Evolutionary conservation across 2,797 vertebrate species (phyloP).

Genomic region (Bovichtus diacanthus): DNA sequence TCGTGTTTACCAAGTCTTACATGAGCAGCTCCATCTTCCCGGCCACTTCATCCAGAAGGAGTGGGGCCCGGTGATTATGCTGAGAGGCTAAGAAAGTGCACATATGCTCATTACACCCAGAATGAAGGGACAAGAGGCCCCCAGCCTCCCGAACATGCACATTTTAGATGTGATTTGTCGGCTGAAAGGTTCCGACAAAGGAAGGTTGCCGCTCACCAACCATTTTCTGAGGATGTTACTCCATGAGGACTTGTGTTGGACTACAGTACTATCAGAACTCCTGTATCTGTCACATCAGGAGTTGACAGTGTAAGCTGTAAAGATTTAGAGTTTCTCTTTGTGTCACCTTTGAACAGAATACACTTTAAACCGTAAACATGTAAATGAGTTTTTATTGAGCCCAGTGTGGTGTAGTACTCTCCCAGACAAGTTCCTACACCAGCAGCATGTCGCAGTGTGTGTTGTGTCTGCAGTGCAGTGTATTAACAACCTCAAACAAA

Average conservation of each 20-base stretch:
- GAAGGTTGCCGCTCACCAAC: not conserved
- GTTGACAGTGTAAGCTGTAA: not conserved
- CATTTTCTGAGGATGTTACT: not conserved
- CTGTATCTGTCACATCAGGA: not conserved
- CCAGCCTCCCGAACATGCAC: constrained; percentile 28
- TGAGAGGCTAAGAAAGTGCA: constrained; percentile 16
- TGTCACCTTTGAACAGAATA: not conserved
- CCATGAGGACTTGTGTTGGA: not conserved
- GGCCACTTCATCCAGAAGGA: constrained; percentile 18
- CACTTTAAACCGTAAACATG: not conserved
- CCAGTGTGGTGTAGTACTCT: not conserved
- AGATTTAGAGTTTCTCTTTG: not conserved
- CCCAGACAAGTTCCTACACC: not conserved
- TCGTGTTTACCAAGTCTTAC: constrained; percentile 1
- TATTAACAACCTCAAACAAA: constrained; percentile 1
- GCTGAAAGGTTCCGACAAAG: not conserved
- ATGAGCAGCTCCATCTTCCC: constrained; percentile 6
- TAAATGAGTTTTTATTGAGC: not conserved
- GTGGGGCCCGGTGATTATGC: not conserved
- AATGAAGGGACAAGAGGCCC: constrained; percentile 18
- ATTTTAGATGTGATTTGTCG: constrained; percentile 10
- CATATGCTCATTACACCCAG: constrained; percentile 36
- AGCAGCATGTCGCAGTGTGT: not conserved
- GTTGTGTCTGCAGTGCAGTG: not conserved
- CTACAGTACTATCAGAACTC: not conserved